Base-by-base conservation (phyloP, 2,797 vertebrate species). In the Linurgus olivaceus region DNA sequence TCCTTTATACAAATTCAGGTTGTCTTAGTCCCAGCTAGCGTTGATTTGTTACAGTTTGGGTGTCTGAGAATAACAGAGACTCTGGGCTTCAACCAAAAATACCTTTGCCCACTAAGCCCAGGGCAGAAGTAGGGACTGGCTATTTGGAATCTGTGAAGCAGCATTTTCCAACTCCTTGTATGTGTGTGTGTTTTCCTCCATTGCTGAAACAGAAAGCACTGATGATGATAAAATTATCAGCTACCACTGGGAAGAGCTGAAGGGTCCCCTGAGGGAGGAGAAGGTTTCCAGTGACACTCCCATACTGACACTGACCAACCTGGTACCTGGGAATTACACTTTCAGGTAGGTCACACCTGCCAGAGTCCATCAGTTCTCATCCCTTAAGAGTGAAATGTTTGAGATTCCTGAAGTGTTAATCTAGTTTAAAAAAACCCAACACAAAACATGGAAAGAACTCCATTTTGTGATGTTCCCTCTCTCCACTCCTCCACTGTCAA, bases 181-280 rank as follows among this genome's bases (percentile, higher is more conserved):
- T 72, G 14, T 40, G 1, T 91, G 5, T 90, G 14, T 40, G 1
- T 91, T 91, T 93, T 50, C 54, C 57, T 79, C 62, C 6, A 0
- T 70, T 31, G n/a, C 40, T 88, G 48, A 93, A 87, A 81, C 98
- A 99, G 99, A 99, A 96, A 99, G 99, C 97, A 99, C 98, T 0
- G 99, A 99, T 76, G 99, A 99, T 94, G 99, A 99, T 96, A 99
- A 98, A 97, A 98, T 99, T 59, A 98, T 99, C 93, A 97, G 96
- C 35, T 99, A 98, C 97, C 98, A 98, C 94, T 99, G 99, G 99
- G 99, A 99, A 81, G 99, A 99, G 83, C 98, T 99, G 79, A 99
- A 99, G 95, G 99, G 99, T 29, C 99, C 99, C 12, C 97, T 99
- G 92, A 96, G 99, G 93, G 99, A 99, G 93, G 99, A 99, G 93